A percentile compares a stretch with the other conserved stretches of the same genome.
These are phyloP conservation scores for Pyrrhosoma nymphula DNA, from an alignment of 2,888 invertebrate genomes.

Conservation along the genomic window DNA sequence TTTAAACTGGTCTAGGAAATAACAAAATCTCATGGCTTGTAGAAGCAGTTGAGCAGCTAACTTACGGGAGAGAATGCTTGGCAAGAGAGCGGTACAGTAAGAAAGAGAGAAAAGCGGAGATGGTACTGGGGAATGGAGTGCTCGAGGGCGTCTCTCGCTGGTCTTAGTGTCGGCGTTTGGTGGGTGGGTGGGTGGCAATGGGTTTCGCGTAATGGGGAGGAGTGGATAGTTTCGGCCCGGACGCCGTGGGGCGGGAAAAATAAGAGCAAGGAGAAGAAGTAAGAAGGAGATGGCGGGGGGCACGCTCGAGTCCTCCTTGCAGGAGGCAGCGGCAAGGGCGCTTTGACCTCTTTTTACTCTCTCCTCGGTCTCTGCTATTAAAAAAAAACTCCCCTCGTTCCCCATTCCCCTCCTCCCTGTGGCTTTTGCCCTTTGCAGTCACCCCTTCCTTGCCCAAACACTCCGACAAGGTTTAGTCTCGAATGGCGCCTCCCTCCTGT, in stretches of 20 bases:
- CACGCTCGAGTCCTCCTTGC: not conserved
- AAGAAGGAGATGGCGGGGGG: too few relatives aligned
- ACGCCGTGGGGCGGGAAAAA: not conserved
- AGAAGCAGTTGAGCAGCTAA: not conserved
- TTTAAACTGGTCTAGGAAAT: not conserved
- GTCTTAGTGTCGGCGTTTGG: not conserved
- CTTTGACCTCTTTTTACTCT: constrained; percentile 30
- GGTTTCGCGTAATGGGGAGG: not conserved
- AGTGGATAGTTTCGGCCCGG: not conserved
- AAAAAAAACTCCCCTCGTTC: not conserved
- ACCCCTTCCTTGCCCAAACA: not conserved
- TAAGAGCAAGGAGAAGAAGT: not conserved
- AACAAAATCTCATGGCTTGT: not conserved
- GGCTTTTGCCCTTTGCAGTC: not conserved
- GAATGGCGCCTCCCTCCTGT: not conserved
- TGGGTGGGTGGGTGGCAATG: not conserved
- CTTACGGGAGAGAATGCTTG: not conserved
- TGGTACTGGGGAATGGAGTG: not conserved
- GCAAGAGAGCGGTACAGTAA: not conserved
- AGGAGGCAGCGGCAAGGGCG: not conserved
- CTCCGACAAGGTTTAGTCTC: not conserved
- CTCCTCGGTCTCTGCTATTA: not conserved
- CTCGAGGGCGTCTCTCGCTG: not conserved
- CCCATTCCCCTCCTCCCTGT: not conserved
- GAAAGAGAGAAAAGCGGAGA: too few relatives aligned